These are phyloP conservation scores for Hypsopygia costalis DNA, from an alignment of 2,888 invertebrate species.

Conservation along the genomic window DNA sequence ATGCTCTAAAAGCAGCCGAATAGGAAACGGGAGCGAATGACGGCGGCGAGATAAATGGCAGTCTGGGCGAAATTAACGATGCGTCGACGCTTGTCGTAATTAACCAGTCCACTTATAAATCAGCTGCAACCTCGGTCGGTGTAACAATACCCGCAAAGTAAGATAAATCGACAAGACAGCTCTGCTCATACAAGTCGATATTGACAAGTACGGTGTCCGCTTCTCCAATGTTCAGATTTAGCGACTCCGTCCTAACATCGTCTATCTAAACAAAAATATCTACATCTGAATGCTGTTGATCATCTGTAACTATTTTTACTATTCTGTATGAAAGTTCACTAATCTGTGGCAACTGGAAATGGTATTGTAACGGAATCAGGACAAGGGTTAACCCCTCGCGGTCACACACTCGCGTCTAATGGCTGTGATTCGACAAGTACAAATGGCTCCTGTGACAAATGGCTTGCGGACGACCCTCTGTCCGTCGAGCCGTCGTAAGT, in stretches of 20 bases:
- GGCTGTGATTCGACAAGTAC: conserved; percentile 81
- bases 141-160: conserved; percentile 74
- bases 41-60: conserved; percentile 49
- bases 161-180: conserved; percentile 73
- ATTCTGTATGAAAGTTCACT: conserved; percentile 22
- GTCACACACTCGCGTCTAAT: conserved; percentile 79
- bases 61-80: conserved; percentile 59
- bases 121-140: conserved; percentile 60
- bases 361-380: conserved; percentile 48
- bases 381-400: conserved; percentile 66
- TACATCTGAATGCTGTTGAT: conserved; percentile 10
- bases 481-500: conserved; percentile 60
- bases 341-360: conserved; percentile 42
- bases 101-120: conserved; percentile 73
- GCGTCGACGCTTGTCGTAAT: conserved; percentile 62
- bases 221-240: conserved; percentile 40
- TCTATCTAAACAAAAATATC: conserved; percentile 26
- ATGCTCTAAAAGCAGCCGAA: conserved; percentile 34
- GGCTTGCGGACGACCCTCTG: conserved; percentile 71
- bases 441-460: conserved; percentile 80
- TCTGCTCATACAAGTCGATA: conserved; percentile 64
- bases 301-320: conserved; percentile 23
- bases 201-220: conserved; percentile 63
- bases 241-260: conserved; percentile 22
- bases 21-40: conserved; percentile 39